phyloP scores from a whole-genome alignment of 2,888 invertebrate species.

The Carpatolechia fugitivella region DNA sequence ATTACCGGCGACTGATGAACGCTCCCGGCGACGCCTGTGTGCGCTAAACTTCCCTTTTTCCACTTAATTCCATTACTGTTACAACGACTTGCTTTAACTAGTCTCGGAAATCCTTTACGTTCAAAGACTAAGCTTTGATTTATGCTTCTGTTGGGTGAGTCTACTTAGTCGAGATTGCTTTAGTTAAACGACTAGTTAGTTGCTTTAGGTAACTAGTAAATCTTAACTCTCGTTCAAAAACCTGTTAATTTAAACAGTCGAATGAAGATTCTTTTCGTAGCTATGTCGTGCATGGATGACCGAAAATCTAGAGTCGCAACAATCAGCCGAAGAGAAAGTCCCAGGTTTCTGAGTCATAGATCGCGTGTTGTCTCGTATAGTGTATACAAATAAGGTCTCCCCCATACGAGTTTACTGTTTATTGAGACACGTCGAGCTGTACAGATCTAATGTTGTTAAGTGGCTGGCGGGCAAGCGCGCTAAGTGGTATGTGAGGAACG shows the following conservation, averaged over 20 bases:
- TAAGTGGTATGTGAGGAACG: constrained; percentile 8
- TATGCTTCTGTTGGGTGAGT: background rate
- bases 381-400: background rate
- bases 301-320: background rate
- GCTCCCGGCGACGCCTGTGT: constrained; percentile 31
- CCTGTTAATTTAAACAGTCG: no score
- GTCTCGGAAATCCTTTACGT: constrained; percentile 16
- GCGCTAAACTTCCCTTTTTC: constrained; percentile 52
- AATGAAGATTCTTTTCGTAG: no score
- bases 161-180: no score
- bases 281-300: no score
- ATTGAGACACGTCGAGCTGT: background rate
- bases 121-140: background rate
- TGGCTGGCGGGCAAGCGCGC: constrained; percentile 3
- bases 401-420: background rate
- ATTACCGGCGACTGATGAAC: constrained; percentile 68
- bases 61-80: constrained; percentile 54
- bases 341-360: background rate
- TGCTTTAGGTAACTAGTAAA: no score
- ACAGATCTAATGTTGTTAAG: constrained; percentile 6
- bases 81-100: constrained; percentile 41
- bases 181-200: no score
- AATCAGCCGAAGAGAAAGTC: constrained; percentile 11
- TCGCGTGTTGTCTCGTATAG: background rate
- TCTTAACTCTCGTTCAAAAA: no score